These are phyloP conservation scores for Rhaphigaster nebulosa DNA, from an alignment of 2,888 invertebrate genomes.

Conservation along the genomic window DNA sequence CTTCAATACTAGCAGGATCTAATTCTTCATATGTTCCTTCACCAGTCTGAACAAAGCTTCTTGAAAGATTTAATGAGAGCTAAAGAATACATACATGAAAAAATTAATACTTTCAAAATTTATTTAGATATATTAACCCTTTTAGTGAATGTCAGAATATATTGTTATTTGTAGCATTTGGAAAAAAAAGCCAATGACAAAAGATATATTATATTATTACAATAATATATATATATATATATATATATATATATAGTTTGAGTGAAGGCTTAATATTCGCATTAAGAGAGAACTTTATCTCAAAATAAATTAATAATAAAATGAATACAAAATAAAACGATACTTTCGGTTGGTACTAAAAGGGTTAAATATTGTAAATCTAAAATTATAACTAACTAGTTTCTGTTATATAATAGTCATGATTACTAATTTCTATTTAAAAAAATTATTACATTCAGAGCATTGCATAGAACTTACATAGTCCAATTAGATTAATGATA, in stretches of 20 bases:
- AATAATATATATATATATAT: too few species aligned
- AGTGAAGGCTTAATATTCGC: too few species aligned
- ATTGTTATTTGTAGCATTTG: too few species aligned
- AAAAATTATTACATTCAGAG: not conserved
- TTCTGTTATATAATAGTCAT: not conserved
- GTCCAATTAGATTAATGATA: not conserved
- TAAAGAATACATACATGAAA: constrained; percentile 67
- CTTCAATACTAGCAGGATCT: constrained; percentile 69
- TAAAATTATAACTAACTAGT: not conserved
- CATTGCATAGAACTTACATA: not conserved
- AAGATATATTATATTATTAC: too few species aligned
- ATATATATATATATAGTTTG: too few species aligned
- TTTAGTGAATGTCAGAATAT: too few species aligned
- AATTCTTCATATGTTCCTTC: constrained; percentile 74
- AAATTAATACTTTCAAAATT: not conserved
- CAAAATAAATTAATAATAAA: too few species aligned
- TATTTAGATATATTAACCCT: not conserved
- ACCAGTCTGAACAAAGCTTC: constrained; percentile 75
- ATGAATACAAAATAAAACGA: too few species aligned
- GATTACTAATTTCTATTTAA: not conserved
- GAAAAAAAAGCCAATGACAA: too few species aligned
- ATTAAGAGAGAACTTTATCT: too few species aligned
- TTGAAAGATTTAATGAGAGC: constrained; percentile 76
- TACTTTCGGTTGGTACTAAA: too few species aligned
- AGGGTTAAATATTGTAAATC: not conserved